A percentile compares a stretch with the other conserved stretches of the same genome.
Evolutionary conservation across 2,888 invertebrate genomes (phyloP).

Genomic region (Synergus itoensis): DNA sequence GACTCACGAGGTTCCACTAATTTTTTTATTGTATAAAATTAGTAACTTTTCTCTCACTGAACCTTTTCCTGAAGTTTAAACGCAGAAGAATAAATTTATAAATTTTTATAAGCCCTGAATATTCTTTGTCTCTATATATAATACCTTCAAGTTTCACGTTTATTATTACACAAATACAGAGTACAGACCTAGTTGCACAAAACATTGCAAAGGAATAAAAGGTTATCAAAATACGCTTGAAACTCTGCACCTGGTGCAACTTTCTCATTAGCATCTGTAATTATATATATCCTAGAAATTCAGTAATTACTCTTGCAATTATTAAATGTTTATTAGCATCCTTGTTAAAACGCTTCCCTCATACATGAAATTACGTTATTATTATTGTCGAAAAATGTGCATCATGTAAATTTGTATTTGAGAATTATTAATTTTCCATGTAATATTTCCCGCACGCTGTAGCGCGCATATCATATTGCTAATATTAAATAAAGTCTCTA

Average conservation of each 20-base stretch:
- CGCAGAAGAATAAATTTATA: background rate
- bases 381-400: background rate
- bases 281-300: background rate
- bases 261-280: background rate
- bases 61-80: background rate
- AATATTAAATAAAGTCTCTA: background rate
- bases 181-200: background rate
- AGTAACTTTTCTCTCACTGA: too few relatives aligned
- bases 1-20: background rate
- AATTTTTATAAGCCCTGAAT: background rate
- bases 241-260: background rate
- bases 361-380: background rate
- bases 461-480: background rate
- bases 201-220: background rate
- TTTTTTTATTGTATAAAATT: background rate
- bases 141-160: background rate
- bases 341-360: background rate
- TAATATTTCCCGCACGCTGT: background rate
- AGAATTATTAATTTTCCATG: background rate
- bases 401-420: background rate
- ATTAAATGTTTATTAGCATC: background rate
- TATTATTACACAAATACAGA: background rate
- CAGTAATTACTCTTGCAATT: background rate
- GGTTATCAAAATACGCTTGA: background rate
- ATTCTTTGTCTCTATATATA: background rate